These are phyloP conservation scores for Rhopilema esculentum DNA, from an alignment of 30 jellyfish, hydroid and myxozoan species.

Conservation along the genomic window DNA sequence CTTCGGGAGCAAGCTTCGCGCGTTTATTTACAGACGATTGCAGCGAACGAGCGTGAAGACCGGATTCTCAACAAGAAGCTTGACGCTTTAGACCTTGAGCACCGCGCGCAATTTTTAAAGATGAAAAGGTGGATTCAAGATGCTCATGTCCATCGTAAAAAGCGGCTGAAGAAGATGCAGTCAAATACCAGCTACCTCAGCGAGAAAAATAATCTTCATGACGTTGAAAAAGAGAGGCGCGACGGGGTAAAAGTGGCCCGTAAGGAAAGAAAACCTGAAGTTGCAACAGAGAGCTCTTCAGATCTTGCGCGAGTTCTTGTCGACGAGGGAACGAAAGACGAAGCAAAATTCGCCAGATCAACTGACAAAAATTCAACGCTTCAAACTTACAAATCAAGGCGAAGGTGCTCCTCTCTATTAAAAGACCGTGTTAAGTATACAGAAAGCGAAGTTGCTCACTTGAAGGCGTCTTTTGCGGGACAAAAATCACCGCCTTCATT, in stretches of 20 bases:
- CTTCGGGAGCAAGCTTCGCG: slow-evolving; percentile 77
- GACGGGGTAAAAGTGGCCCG: background rate
- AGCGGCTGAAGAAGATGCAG: slow-evolving; percentile 31
- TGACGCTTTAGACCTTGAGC: slow-evolving; percentile 70
- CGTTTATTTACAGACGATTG: slow-evolving; percentile 67
- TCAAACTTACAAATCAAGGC: background rate
- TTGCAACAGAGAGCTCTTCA: background rate
- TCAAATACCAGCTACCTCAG: slow-evolving; percentile 1
- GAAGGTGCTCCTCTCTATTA: slow-evolving; percentile 28
- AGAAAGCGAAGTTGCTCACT: slow-evolving; percentile 58
- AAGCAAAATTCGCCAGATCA: too few species aligned
- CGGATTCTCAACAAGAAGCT: slow-evolving; percentile 51
- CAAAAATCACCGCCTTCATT: slow-evolving; percentile 56
- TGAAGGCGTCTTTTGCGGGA: slow-evolving; percentile 69
- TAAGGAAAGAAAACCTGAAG: background rate
- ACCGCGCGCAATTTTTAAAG: slow-evolving; percentile 67
- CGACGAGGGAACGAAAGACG: background rate
- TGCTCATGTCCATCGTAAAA: slow-evolving; percentile 27
- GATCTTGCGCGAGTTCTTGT: background rate
- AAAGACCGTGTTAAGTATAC: slow-evolving; percentile 64
- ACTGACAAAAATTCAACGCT: too few species aligned
- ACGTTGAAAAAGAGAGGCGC: background rate
- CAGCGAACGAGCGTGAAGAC: slow-evolving; percentile 72
- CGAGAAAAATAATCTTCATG: background rate
- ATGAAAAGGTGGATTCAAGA: slow-evolving; percentile 64